Evolutionary conservation across 2,797 vertebrate genomes (phyloP), one percentile per base, ranked within the genome.

Genomic region (Rhynchonycteris naso): DNA sequence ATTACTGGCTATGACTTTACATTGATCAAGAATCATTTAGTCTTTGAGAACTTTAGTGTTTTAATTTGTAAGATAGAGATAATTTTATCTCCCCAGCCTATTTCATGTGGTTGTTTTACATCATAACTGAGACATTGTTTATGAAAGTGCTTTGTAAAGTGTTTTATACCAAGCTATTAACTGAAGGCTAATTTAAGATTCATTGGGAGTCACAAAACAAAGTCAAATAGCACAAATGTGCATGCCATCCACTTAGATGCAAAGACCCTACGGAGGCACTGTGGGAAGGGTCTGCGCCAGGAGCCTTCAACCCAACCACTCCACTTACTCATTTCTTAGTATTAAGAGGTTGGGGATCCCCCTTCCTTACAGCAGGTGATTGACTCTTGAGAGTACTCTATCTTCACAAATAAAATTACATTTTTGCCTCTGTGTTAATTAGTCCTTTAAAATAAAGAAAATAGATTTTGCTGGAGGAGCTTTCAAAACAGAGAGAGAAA

Each of bases 371-470:
- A 79, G 68, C 13, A 24, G 30, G 65, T 22, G 76, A 24, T 69
- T 30, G 26, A 69, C 50, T 90, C 19, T 35, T 79, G 2, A 30
- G 47, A 43, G 61, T 80, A 50, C 90, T 91, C 50, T 86, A 76
- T 59, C 26, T 15, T 72, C 71, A 65, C 58, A 58, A 58, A 65
- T 30, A 93, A 90, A 90, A 81, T 35, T 11, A 19, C 74, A 66
- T 71, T 71, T 94, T 95, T 80, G n/a, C 28, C 63, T 87, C 83
- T 94, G n/a, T 15, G 58, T 91, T 83, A 89, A 79, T 68, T 63
- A 90, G 47, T 38, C 28, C 69, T 86, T 90, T 71, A 87, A 90
- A 50, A 93, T 59, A n/a, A 95, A 91, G 68, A 68, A 93, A 84
- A 72, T 28, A 87, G 58, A 61, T 9, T 87, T 78, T 56, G 2